Evolutionary conservation across 1,140 invertebrate genomes (phyloP).

Genomic region (Cydia splendana): DNA sequence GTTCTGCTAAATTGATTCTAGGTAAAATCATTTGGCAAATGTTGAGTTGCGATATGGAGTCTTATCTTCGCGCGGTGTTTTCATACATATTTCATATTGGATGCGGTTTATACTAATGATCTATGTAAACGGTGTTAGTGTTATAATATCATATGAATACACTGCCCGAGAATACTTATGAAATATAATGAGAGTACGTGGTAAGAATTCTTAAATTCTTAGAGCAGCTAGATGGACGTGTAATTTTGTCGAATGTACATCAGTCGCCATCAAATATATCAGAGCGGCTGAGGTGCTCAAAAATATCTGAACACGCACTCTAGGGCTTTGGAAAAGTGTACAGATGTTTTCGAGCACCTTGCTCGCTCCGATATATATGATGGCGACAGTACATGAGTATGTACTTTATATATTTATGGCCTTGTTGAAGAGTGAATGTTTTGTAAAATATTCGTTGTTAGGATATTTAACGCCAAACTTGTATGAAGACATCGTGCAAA

Average conservation of each 20-base stretch:
- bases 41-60: neutral
- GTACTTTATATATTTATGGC: neutral
- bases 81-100: neutral
- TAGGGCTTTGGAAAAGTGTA: too few relatives aligned
- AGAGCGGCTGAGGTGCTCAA: too few relatives aligned
- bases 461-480: neutral
- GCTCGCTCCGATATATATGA: too few relatives aligned
- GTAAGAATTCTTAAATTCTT: conserved; percentile 4
- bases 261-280: neutral
- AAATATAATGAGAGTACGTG: neutral
- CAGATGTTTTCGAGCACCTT: too few relatives aligned
- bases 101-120: neutral
- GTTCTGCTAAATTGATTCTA: conserved; percentile 33
- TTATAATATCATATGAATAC: conserved; percentile 1
- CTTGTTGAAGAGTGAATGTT: neutral
- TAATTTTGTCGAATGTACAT: neutral
- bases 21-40: neutral
- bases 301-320: too few relatives aligned
- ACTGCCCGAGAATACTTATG: conserved; percentile 2
- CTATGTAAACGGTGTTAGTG: neutral
- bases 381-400: neutral
- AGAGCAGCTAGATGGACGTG: neutral
- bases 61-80: conserved; percentile 6
- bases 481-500: conserved; percentile 17
- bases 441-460: conserved; percentile 12